These are phyloP conservation scores for Mercenaria mercenaria DNA, from an alignment of 1,140 invertebrate genomes.

Conservation along the genomic window DNA sequence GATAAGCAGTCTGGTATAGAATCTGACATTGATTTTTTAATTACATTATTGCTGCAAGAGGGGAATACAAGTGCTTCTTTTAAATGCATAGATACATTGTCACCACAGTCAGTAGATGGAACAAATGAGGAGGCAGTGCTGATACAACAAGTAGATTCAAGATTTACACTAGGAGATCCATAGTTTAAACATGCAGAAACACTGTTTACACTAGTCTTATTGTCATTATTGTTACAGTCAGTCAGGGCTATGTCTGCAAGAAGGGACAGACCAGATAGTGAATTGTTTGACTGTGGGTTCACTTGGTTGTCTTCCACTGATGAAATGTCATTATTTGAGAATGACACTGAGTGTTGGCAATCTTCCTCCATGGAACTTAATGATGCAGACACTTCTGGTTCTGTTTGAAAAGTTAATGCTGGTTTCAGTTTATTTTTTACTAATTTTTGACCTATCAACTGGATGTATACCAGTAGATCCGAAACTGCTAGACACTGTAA, in stretches of 20 bases:
- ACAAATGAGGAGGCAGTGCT: not conserved
- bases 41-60: not conserved
- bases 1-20: not conserved
- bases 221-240: not conserved
- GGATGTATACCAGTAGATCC: too few relatives aligned
- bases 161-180: too few relatives aligned
- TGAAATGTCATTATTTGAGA: too few relatives aligned
- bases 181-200: not conserved
- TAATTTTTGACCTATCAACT: too few relatives aligned
- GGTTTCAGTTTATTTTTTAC: too few relatives aligned
- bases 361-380: too few relatives aligned
- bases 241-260: not conserved
- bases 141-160: too few relatives aligned
- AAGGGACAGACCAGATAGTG: too few relatives aligned
- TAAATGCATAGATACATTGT: too few relatives aligned
- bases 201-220: not conserved
- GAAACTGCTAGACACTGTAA: too few relatives aligned
- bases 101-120: not conserved
- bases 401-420: conserved; percentile 28
- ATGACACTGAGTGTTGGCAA: too few relatives aligned
- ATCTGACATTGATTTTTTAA: conserved; percentile 17
- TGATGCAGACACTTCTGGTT: too few relatives aligned
- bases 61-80: conserved; percentile 35
- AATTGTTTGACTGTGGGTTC: not conserved
- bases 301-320: conserved; percentile 8